Evolutionary conservation across 2,113 vertebrate genomes (phyloP), one percentile per base, ranked within the genome.

Genomic region (Eulemur rufifrons): DNA sequence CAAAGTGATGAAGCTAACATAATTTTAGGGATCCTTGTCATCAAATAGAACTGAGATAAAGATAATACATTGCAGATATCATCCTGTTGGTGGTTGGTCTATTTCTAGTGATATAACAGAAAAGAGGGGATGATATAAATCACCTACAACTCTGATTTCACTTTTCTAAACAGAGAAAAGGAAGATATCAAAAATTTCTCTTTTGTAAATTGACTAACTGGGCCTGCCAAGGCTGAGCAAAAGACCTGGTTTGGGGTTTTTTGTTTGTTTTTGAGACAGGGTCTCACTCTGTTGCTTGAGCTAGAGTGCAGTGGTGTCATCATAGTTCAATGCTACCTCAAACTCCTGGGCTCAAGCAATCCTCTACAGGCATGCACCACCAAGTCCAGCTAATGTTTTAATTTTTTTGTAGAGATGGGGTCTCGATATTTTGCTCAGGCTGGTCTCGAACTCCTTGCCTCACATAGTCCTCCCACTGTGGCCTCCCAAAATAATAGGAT

Each of bases 101-200:
- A 42, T 95, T 89, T 92, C 63, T 87, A 89, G 76, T n/a, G 34
- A 78, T 47, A 47, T 0, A 87, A 81, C 42, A 93, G 88, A 92
- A 74, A 73, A 93, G 74, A 47, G 29, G 7, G 45, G 32, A 1
- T 74, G 25, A 37, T 92, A 21, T 34, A 81, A 89, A 87, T 32
- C 91, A 47, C 63, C 56, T 93, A 59, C 63, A 66, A 73, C 39
- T 86, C 50, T 63, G 27, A 90, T 68, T 96, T 95, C 37, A 80
- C n/a, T 92, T 83, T 91, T 84, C 56, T 86, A n/a, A 86, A 42
- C 21, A 83, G 61, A 76, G 50, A 63, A 81, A 90, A 66, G 80
- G 18, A 76, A 89, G 23, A 37, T 56, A 54, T 39, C 80, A 29
- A 89, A 45, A 76, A 86, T 95, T 52, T 87, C 50, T 89, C 34